Conservation (phyloP, 1,140 invertebrate species). For the Drosophila carrolli region DNA sequence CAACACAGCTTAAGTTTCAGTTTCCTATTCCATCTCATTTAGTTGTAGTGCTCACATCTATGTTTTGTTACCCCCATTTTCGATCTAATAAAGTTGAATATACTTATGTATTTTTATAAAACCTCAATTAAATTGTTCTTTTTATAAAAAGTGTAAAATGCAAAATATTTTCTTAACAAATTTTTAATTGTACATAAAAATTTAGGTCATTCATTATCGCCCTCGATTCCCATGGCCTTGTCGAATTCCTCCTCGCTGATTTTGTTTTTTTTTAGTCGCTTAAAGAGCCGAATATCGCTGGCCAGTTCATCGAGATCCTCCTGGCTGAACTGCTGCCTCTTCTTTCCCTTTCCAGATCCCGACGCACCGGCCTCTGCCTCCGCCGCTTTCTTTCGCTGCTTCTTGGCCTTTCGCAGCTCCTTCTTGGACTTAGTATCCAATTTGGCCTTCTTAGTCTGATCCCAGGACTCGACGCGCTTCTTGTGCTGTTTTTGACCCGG, state of each 20-base stretch:
- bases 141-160: background rate
- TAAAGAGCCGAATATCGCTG: conserved; percentile 93
- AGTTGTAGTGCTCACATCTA: conserved; percentile 18
- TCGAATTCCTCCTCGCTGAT: conserved; percentile 88
- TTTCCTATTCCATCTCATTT: conserved; percentile 49
- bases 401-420: conserved; percentile 87
- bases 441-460: conserved; percentile 91
- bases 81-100: conserved; percentile 50
- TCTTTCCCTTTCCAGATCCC: conserved; percentile 85
- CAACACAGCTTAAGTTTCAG: conserved; percentile 54
- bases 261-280: conserved; percentile 95
- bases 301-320: conserved; percentile 94
- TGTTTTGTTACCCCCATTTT: conserved; percentile 44
- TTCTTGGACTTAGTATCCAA: conserved; percentile 88
- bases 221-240: conserved; percentile 86
- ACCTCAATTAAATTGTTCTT: background rate
- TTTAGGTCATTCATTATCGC: conserved; percentile 37
- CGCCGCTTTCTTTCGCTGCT: conserved; percentile 84
- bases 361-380: conserved; percentile 33
- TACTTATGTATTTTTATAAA: conserved; percentile 35
- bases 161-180: background rate
- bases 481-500: conserved; percentile 88
- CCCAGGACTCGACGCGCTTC: conserved; percentile 91
- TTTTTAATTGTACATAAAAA: conserved; percentile 15
- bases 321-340: conserved; percentile 87